phyloP scores from a whole-genome alignment of 2,113 vertebrate genomes.

The Charadrius vociferus region DNA sequence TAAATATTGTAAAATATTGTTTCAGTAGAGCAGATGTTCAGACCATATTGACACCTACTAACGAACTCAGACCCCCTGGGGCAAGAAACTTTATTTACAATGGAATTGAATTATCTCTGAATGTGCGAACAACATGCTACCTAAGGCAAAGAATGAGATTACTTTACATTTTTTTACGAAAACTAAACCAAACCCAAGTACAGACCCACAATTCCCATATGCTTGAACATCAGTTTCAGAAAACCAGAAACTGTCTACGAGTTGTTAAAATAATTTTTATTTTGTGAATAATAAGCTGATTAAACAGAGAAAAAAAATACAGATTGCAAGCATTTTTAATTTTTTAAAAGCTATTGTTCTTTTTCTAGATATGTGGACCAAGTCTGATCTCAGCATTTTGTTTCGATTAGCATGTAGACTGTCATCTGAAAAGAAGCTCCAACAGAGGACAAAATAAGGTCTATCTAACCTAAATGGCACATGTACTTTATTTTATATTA shows the following conservation, averaged over 20 bases:
- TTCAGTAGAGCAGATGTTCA: conserved; percentile 47
- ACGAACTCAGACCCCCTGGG: not conserved
- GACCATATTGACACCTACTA: conserved; percentile 30
- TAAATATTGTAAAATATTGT: conserved; percentile 59
- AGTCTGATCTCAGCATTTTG: not conserved
- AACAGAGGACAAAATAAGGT: not conserved
- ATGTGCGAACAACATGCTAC: not conserved
- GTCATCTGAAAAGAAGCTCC: not conserved
- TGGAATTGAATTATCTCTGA: not conserved
- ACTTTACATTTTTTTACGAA: not conserved
- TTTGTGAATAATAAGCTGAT: not conserved
- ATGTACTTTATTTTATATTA: not conserved
- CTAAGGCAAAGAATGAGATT: not conserved
- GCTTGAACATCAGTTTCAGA: not conserved
- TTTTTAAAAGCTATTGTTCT: not conserved
- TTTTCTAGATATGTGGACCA: not conserved
- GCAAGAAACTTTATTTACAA: conserved; percentile 17
- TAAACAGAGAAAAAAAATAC: not conserved
- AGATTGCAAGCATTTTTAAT: not conserved
- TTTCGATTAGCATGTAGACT: not conserved
- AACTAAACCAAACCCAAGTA: not conserved
- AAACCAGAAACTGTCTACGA: not conserved
- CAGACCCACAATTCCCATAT: not conserved
- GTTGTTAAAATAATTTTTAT: not conserved
- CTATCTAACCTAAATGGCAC: not conserved